These are phyloP conservation scores for Morpho deidamia DNA, from an alignment of 2,888 invertebrate genomes.

Conservation along the genomic window DNA sequence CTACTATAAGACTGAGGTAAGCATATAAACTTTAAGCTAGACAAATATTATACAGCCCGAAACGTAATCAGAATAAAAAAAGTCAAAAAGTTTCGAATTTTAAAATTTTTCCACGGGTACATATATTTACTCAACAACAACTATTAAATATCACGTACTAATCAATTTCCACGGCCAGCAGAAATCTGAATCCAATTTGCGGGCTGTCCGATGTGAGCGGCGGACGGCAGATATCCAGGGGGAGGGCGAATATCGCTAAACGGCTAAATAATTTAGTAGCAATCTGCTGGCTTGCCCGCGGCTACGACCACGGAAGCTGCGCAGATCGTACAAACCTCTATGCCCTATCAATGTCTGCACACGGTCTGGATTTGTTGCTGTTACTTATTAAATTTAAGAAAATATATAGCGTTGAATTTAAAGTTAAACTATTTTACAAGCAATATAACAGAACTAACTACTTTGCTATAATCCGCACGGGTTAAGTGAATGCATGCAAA, in stretches of 20 bases:
- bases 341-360: conserved; percentile 6
- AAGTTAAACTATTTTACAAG: too few species aligned
- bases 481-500: too few species aligned
- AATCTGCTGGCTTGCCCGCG: conserved; percentile 50
- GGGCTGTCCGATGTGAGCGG: conserved; percentile 69
- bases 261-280: conserved; percentile 76
- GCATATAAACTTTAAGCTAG: not conserved
- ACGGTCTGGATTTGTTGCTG: not conserved
- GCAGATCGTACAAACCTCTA: conserved; percentile 26
- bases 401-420: too few species aligned
- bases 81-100: not conserved
- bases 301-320: conserved; percentile 38
- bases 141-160: conserved; percentile 72
- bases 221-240: conserved; percentile 51
- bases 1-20: too few species aligned
- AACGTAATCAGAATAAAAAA: not conserved
- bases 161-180: conserved; percentile 69
- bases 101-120: conserved; percentile 25
- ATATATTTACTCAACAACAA: conserved; percentile 42
- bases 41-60: not conserved
- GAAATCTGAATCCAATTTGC: conserved; percentile 78
- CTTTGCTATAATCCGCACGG: too few species aligned
- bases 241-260: conserved; percentile 70
- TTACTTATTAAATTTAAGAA: conserved; percentile 1
- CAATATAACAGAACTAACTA: too few species aligned